Conservation (phyloP, 2,797 vertebrate species). For the Halcyon smyrnensis region DNA sequence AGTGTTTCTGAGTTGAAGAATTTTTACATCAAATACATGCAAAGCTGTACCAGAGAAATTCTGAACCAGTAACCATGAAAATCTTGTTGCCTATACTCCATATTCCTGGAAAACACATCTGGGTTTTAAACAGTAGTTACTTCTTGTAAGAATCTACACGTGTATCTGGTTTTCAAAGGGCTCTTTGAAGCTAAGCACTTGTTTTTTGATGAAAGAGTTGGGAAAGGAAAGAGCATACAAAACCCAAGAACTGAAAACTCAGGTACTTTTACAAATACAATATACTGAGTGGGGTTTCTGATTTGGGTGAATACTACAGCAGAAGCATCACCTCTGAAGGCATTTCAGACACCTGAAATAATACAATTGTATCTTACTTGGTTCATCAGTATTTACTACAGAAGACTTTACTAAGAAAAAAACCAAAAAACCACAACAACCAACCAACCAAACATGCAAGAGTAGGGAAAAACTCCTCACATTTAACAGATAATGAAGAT, state of each 20-base stretch:
- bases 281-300: background rate
- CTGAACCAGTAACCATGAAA: background rate
- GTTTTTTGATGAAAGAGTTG: accelerated
- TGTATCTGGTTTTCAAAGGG: background rate
- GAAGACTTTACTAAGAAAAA: background rate
- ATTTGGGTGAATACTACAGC: background rate
- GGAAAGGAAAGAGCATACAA: background rate
- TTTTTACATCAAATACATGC: background rate
- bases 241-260: background rate
- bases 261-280: background rate
- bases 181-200: background rate
- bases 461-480: background rate
- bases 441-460: background rate
- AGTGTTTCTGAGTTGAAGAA: background rate
- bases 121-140: background rate
- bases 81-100: background rate
- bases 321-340: background rate
- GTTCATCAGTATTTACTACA: background rate
- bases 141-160: background rate
- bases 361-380: background rate
- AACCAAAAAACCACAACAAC: too few relatives aligned
- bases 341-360: background rate
- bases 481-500: background rate
- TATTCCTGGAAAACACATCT: background rate
- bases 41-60: background rate